Base-by-base conservation (phyloP, 2,797 vertebrate species). In the Xenentodon cancila region DNA sequence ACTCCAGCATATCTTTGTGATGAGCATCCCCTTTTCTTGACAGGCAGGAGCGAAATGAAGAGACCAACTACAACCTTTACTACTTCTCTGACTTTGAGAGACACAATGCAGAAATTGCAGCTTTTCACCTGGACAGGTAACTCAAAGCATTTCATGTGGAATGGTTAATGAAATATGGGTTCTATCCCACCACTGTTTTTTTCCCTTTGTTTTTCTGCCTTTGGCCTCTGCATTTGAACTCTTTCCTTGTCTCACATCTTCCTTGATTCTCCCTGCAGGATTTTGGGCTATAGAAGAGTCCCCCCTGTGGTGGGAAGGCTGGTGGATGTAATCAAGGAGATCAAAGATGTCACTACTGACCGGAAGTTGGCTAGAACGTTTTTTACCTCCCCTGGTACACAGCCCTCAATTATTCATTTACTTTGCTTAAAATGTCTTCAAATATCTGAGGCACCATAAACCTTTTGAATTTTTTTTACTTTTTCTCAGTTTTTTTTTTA, bases 81-180 rank as follows among this genome's bases (percentile, higher is more conserved):
- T 97, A 95, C 81, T 96, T 96, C 89, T 96, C 95, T 0, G 93
- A 96, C 85, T 96, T 96, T 61, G 95, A 96, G 81, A 88, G 94
- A 51, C 95, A 96, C 82, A 95, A 94, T 17, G 93, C 94, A 1
- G 95, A 96, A 84, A 95, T 95, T 0, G 86, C 91, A 60, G 94
- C 95, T 50, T 96, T 96, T 71, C 95, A 96, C 63, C 82, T 95
- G 70, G 94, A 96, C 91, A 93, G 94, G 95, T 95, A 83, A 9
- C 12, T 48, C 6, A 11, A 47, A 5, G 17, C 18, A 44, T 18
- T 19, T 2, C 5, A 4, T 17, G n/a, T 9, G 44, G 3, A 46
- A 46, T 19, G 42, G 13, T 43, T 15, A 16, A 19, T 20, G 18
- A 11, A 45, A 19, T n/a, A 43, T 43, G 37, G 3, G 17, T 25